A percentile compares a stretch with the other conserved stretches of the same genome.
phyloP scores from a whole-genome alignment of 1,140 invertebrate species.

The Bombus pyrosoma region DNA sequence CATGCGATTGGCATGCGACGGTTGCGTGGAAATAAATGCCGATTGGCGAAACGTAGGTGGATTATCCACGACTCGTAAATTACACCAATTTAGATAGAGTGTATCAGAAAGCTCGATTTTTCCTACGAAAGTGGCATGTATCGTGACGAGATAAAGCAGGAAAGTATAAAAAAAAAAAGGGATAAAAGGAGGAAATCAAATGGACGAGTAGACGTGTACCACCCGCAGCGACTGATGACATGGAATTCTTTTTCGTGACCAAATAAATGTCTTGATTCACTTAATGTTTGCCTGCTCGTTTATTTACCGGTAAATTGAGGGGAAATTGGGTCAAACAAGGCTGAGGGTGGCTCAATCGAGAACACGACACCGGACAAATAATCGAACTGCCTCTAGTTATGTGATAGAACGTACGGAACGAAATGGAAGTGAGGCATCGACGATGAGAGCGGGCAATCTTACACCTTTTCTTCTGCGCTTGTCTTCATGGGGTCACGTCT shows the following conservation, averaged over 20 bases:
- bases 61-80: slow-evolving; percentile 18
- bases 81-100: slow-evolving; percentile 47
- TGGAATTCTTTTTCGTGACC: slow-evolving; percentile 67
- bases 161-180: slow-evolving; percentile 5
- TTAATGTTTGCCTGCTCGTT: slow-evolving; percentile 72
- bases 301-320: slow-evolving; percentile 72
- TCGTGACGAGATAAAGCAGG: slow-evolving; percentile 55
- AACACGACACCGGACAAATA: slow-evolving; percentile 72
- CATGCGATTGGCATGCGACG: background rate
- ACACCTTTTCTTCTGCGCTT: slow-evolving; percentile 68
- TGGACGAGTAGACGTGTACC: background rate
- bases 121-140: slow-evolving; percentile 32
- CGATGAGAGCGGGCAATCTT: slow-evolving; percentile 75
- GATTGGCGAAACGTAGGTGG: background rate
- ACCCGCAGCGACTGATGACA: slow-evolving; percentile 59
- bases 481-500: slow-evolving; percentile 61
- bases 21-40: slow-evolving; percentile 14
- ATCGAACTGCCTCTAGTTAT: slow-evolving; percentile 34
- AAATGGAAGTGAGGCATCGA: slow-evolving; percentile 12
- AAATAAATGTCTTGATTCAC: slow-evolving; percentile 78
- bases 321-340: slow-evolving; percentile 75
- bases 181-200: background rate
- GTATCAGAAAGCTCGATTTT: slow-evolving; percentile 28
- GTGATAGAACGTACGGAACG: background rate
- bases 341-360: slow-evolving; percentile 56